A percentile compares a stretch with the other conserved stretches of the same genome.
Evolutionary conservation across 2,113 vertebrate species (phyloP).

Genomic region (Oostethus manadensis): DNA sequence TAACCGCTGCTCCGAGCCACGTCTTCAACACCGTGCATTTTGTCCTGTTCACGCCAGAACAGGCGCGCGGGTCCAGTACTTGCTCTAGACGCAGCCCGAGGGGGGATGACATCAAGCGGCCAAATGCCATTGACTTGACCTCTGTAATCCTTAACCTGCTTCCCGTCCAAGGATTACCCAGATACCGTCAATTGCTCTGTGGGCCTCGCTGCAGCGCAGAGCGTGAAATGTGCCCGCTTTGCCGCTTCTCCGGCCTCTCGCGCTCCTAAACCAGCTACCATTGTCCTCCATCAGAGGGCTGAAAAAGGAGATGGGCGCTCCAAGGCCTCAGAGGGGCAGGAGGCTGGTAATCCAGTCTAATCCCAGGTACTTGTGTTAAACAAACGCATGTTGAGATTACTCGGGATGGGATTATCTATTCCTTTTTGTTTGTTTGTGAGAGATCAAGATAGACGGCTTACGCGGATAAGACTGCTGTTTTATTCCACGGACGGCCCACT

Average conservation of each 20-base stretch:
- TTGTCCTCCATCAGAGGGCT: conserved; percentile 2
- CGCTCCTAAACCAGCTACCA: conserved; percentile 4
- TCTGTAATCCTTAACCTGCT: conserved; percentile 12
- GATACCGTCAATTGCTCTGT: conserved; percentile 1
- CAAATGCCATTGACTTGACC: conserved; percentile 6
- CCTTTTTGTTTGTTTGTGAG: conserved; percentile 49
- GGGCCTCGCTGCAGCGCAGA: conserved; percentile 6
- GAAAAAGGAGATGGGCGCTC: conserved; percentile 1
- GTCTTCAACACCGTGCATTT: no score
- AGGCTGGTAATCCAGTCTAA: conserved; percentile 32
- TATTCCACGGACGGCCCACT: conserved; percentile 23
- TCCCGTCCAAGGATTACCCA: conserved; percentile 17
- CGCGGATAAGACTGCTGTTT: conserved; percentile 42
- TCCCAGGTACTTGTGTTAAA: conserved; percentile 36
- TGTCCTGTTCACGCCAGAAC: no score
- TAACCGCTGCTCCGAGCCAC: no score
- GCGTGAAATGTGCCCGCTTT: background rate
- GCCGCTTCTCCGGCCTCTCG: background rate
- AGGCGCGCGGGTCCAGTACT: no score
- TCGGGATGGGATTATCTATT: conserved; percentile 51
- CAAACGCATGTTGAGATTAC: conserved; percentile 44
- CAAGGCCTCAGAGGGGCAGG: background rate
- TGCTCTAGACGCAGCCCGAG: background rate
- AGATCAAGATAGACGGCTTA: conserved; percentile 59
- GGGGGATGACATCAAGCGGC: conserved; percentile 1